A percentile compares a stretch with the other conserved stretches of the same genome.
Evolutionary conservation across 2,797 vertebrate species (phyloP).

Genomic region (Apodemus agrarius): DNA sequence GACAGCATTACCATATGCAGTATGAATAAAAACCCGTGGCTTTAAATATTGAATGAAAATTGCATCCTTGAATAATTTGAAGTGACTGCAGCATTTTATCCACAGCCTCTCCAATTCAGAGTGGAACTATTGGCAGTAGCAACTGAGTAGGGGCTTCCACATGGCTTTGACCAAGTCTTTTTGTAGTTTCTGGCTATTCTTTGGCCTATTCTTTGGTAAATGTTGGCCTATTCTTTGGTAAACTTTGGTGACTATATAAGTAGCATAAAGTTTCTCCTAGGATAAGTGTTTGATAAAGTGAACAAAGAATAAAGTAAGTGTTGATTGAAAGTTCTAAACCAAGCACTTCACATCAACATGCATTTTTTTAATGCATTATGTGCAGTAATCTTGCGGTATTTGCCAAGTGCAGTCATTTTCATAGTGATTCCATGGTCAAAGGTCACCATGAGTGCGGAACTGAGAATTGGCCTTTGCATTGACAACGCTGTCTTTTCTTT

Average conservation of each 20-base stretch:
- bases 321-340: not conserved
- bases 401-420: not conserved
- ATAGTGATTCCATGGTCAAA: not conserved
- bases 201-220: not conserved
- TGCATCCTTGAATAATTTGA: constrained; percentile 25
- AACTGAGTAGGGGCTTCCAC: not conserved
- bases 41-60: constrained; percentile 48
- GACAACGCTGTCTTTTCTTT: not conserved
- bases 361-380: not conserved
- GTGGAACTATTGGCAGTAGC: not conserved
- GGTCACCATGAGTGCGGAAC: not conserved
- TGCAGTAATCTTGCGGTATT: not conserved
- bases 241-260: not conserved
- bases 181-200: not conserved
- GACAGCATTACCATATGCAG: not conserved
- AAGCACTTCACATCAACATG: not conserved
- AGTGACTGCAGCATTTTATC: constrained; percentile 11
- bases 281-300: not conserved
- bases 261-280: not conserved
- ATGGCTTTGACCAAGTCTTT: not conserved
- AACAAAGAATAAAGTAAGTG: not conserved
- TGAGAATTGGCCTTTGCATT: not conserved
- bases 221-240: too few species aligned
- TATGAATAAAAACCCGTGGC: constrained; percentile 19
- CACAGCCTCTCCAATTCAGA: not conserved